Evolutionary conservation across 2,113 vertebrate species (phyloP), one percentile per base, ranked within the genome.

Genomic region (Loxodonta africana): DNA sequence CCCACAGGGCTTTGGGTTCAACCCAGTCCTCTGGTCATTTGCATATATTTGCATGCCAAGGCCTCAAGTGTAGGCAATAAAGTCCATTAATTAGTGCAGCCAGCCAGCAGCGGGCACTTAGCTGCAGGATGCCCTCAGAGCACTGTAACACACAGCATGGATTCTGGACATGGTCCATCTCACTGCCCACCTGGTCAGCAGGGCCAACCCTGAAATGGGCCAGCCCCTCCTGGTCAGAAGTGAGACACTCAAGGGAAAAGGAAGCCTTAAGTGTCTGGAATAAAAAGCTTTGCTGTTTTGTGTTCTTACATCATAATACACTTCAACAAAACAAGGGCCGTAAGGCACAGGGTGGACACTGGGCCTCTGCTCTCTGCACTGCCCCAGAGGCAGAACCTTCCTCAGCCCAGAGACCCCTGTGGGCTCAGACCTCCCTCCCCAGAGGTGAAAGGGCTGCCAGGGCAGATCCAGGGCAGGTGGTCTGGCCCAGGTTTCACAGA

Each of bases 51-150:
- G 74, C 80, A 89, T 86, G 62, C 2, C 6, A 1, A 85, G 83
- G 46, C 53, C 57, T 91, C 83, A 60, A 73, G 37, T 33, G 67
- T 11, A 85, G n/a, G 62, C 57, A 91, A 89, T 93, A 85, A 97
- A 93, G 95, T 77, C n/a, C 14, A 93, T 95, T 83, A 92, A 96
- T 92, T 82, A 62, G 74, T 83, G 87, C 84, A 65, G 46, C 80
- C 94, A 78, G 48, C 33, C 83, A 41, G 67, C 33, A 44, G 67
- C 33, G 44, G 84, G 48, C 28, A 2, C 7, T 18, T 48, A 69
- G 85, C n/a, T 28, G 48, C 46, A 14, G 62, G 46, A 44, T 33
- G 25, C 33, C n/a, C 82, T 87, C 74, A 71, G 51, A 80, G 20
- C 25, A 33, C 46, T 15, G 53, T 23, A 76, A 74, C 26, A n/a